Percentiles rank a stretch among this genome's conserved stretches.
Conservation (phyloP, 2,797 vertebrate species). For the Mormyrops attenuatus region DNA sequence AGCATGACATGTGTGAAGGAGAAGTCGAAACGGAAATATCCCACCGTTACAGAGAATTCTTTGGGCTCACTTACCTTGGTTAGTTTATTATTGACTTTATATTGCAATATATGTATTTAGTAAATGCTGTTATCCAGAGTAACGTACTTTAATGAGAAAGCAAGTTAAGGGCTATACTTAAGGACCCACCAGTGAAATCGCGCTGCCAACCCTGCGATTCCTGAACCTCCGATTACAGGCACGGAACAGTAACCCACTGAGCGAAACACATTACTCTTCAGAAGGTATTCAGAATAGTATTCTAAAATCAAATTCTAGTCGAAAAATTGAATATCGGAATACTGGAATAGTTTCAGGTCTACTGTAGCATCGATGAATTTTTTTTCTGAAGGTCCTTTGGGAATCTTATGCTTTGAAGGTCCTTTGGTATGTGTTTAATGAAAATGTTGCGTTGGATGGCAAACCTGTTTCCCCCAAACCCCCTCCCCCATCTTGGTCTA, state of each 20-base stretch:
- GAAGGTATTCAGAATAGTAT: neutral
- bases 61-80: neutral
- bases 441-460: conserved; percentile 2
- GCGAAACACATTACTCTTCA: neutral
- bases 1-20: neutral
- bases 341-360: neutral
- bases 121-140: neutral
- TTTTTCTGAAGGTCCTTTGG: neutral
- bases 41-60: neutral
- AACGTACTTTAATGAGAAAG: neutral
- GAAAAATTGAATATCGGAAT: neutral
- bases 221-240: neutral
- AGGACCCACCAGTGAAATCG: neutral
- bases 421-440: conserved; percentile 13
- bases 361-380: neutral
- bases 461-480: neutral
- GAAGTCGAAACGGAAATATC: neutral
- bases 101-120: neutral
- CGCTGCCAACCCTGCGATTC: neutral
- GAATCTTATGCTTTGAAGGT: neutral
- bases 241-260: neutral
- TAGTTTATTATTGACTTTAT: neutral
- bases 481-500: neutral
- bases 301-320: neutral
- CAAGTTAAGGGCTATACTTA: neutral